Base-by-base conservation (phyloP, 2,888 invertebrate species). In the Ochropleura leucogaster region DNA sequence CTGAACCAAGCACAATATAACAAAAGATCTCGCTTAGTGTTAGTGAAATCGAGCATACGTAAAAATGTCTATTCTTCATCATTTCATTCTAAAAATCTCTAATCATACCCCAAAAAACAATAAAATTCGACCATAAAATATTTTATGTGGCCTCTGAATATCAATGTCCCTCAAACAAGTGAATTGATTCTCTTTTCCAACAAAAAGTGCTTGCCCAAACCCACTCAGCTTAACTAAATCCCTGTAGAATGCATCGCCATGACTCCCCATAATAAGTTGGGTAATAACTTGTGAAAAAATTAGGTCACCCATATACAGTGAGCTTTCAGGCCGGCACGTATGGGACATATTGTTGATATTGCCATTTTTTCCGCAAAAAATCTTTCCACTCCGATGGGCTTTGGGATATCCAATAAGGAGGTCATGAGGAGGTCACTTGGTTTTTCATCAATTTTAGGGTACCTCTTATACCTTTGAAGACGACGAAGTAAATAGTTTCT, bases 201-300 rank as follows among this genome's bases (percentile, higher is more conserved):
- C 85, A 85, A 85, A 89, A 82, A 87, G 80, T 79, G 82, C 74
- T 79, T 69, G 77, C 55, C 64, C 57, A 74, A 73, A 78, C 73
- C 69, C 80, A 73, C 79, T 76, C 68, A 86, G 87, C 87, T 87
- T 87, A 87, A 82, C 80, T 66, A 88, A 91, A 87, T 90, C 91
- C 91, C 91, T 77, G 84, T 87, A 89, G 90, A 90, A 87, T 85
- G 86, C 78, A 88, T 81, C 86, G 82, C 88, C 89, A 90, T 90
- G 89, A 85, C 85, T 88, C 84, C 82, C 83, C 86, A 86, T 90
- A 91, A 91, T 89, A 92, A 90, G 90, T 90, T 89, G 88, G 78
- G 89, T 90, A 89, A 89, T 91, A 91, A 91, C 90, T 91, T 89
- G 75, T 81, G 72, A 82, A 89, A 90, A 91, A 93, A 93, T 93